A percentile compares a stretch with the other conserved stretches of the same genome.
Conservation (phyloP, 2,888 invertebrate species). For the Muscina levida region DNA sequence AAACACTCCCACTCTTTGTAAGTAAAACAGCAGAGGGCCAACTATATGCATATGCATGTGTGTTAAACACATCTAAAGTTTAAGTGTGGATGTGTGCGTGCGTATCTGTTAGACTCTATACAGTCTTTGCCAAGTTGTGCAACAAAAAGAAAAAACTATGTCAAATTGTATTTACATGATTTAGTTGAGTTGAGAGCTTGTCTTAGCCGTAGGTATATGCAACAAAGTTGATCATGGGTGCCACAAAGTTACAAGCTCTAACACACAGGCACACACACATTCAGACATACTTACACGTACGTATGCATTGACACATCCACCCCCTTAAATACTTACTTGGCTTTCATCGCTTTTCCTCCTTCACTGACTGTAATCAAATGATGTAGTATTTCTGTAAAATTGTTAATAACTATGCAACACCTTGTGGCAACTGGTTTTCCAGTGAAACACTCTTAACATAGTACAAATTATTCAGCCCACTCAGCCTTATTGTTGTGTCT, state of each 20-base stretch:
- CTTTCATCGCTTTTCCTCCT: not conserved
- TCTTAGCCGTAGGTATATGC: not conserved
- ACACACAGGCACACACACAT: no score
- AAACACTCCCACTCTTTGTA: not conserved
- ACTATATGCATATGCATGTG: no score
- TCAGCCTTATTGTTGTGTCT: no score
- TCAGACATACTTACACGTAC: no score
- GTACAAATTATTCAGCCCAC: no score
- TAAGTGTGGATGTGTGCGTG: not conserved
- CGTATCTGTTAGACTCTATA: not conserved
- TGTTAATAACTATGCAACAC: slow-evolving; percentile 37
- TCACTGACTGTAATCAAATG: slow-evolving; percentile 28
- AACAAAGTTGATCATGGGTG: not conserved
- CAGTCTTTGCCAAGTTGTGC: no score
- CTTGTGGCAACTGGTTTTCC: slow-evolving; percentile 14
- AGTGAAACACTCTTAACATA: not conserved
- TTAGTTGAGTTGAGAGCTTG: slow-evolving; percentile 9
- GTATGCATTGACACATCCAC: no score
- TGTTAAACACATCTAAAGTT: not conserved
- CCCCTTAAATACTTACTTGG: not conserved
- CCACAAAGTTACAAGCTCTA: not conserved
- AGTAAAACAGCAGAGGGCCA: not conserved
- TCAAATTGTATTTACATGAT: slow-evolving; percentile 27
- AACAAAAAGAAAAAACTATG: slow-evolving; percentile 7
- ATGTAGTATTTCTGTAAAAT: slow-evolving; percentile 16